Base-by-base conservation (phyloP, 1,140 invertebrate genomes). In the Heliothis subflexa region DNA sequence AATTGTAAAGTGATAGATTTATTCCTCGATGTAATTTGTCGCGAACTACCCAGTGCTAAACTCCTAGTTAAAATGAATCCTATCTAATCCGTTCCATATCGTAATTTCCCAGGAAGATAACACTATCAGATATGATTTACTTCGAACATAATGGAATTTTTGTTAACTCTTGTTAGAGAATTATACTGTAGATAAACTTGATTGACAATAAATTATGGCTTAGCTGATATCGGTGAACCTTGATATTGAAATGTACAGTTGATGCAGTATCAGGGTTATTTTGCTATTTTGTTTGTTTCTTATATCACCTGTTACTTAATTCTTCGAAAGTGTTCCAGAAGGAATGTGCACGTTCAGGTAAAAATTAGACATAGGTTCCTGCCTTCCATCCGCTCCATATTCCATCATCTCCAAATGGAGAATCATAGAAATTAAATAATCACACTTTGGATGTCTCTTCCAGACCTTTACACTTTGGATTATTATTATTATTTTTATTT, bases 81-180 rank as follows among this genome's bases (percentile, higher is more conserved):
- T 64, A 64, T 64, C 61, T 68, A 49, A 68, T 50, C 45, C 64
- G n/a, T 50, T 25, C 13, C 16, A 13, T 68, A 68, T 68, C 64
- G 12, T 68, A 68, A 64, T 47, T 68, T 68, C 45, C 45, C 64
- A 50, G 13, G 47, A 68, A 11, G 47, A 68, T 50, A 68, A 28
- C 13, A n/a, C 18, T 50, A 68, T 49, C 47, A 68, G 64, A 68
- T 68, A 68, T 47, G 64, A 68, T 68, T 68, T 50, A 7, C 12
- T 18, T 12, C 21, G 47, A 49, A 62, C 33, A 10, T 61, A 14
- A 66, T 66, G 62, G 28, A 66, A 49, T 66, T 66, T 45, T 21
- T 21, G 45, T 66, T 16, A 13, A 49, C 50, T 68, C 50, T 68
- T 10, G 13, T 21, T 28, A 61, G 9, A 25, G 47, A 5, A 47